Evolutionary conservation across 2,113 vertebrate genomes (phyloP).

Genomic region (Uropsilus gracilis): DNA sequence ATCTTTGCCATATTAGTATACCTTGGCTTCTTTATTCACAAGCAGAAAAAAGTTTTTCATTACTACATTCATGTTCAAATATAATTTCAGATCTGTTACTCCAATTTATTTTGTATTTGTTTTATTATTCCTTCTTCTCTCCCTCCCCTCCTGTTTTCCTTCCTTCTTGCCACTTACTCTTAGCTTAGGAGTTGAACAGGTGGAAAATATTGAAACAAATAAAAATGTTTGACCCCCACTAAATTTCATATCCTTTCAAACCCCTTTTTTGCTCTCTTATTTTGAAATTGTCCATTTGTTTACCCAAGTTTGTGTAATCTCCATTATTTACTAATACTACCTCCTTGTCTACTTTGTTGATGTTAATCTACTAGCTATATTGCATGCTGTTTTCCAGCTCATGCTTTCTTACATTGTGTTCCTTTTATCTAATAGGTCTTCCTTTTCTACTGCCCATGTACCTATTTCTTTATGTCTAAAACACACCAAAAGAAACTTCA

Average conservation of each 20-base stretch:
- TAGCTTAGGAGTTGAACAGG: conserved; percentile 31
- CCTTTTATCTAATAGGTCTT: conserved; percentile 29
- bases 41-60: conserved; percentile 35
- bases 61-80: conserved; percentile 46
- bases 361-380: not conserved
- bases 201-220: conserved; percentile 16
- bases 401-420: not conserved
- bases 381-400: not conserved
- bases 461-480: not conserved
- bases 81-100: conserved; percentile 49
- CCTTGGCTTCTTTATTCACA: conserved; percentile 55
- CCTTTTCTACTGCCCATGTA: not conserved
- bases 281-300: conserved; percentile 8
- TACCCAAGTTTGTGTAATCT: not conserved
- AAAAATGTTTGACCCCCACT: not conserved
- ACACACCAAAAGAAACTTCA: not conserved
- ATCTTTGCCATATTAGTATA: conserved; percentile 5
- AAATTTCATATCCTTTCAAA: conserved; percentile 7
- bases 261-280: conserved; percentile 36
- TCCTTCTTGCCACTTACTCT: not conserved
- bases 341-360: conserved; percentile 12
- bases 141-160: not conserved
- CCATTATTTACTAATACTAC: not conserved
- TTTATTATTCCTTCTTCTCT: not conserved
- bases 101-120: not conserved